Base-by-base conservation (phyloP, 2,888 invertebrate genomes). In the Amphipoea oculea region DNA sequence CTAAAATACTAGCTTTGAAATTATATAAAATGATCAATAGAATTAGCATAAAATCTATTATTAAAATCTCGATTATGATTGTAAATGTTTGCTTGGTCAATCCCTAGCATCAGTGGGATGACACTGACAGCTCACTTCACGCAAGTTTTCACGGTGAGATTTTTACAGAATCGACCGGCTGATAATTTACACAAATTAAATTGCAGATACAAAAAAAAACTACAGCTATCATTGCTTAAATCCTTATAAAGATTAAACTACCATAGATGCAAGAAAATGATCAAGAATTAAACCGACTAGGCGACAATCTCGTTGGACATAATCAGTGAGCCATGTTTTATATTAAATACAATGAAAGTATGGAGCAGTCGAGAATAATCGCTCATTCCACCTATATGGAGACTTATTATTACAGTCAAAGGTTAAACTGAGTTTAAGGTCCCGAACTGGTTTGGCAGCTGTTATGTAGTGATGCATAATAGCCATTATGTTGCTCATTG, bases 391-490 rank as follows among this genome's bases (percentile, higher is more conserved):
- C 74, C 51, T 83, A 68, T 87, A 86, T 79, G 83, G 81, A 79
- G 70, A 76, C 68, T 76, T 81, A 86, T 76, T 81, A 86, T 84
- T 89, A 87, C 89, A 88, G 89, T 88, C 90, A 92, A 91, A 91
- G 90, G 91, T 91, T 86, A 89, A 80, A 78, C 81, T 80, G 84
- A 87, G 92, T 92, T 93, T 93, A 94, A 95, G 94, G 95, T 92
- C 91, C 78, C 70, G 60, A 80, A 90, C 93, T 88, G 91, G 93
- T 94, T 95, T 88, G 23, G 79, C 85, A 84, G 89, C 85, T 88
- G 88, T 81, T 81, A 85, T 81, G 80, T 72, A 80, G 81, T 87
- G 85, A 88, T 86, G 87, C 85, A 89, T 89, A 84, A 78, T 63
- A 78, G 80, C 83, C 78, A 83, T 85, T 90, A 85, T 85, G 72